Percentiles rank a stretch among this genome's conserved stretches.
phyloP scores from a whole-genome alignment of 2,797 vertebrate species.

The Myripristis murdjan region DNA sequence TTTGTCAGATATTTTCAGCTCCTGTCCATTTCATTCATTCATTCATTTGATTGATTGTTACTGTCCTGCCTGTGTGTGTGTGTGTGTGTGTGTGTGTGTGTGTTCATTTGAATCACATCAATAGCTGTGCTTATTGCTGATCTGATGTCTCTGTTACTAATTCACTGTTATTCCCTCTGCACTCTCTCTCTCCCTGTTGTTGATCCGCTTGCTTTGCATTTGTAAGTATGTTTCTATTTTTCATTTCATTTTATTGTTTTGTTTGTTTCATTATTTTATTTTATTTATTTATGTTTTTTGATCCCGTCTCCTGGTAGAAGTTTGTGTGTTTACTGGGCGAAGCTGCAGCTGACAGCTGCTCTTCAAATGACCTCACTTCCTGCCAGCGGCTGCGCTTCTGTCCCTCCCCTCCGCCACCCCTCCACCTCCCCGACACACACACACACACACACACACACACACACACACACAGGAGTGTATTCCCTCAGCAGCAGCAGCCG shows the following conservation, averaged over 20 bases:
- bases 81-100: background rate
- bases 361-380: slow-evolving; percentile 54
- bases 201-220: slow-evolving; percentile 84
- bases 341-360: slow-evolving; percentile 31
- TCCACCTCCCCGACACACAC: background rate
- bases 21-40: background rate
- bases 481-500: slow-evolving; percentile 46
- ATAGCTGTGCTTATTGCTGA: slow-evolving; percentile 12
- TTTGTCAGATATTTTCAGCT: background rate
- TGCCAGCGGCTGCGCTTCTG: slow-evolving; percentile 65
- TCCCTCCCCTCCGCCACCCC: slow-evolving; percentile 12
- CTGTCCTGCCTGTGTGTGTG: background rate
- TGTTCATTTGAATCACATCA: background rate
- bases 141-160: slow-evolving; percentile 61
- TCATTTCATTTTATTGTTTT: slow-evolving; percentile 35
- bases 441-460: background rate
- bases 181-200: slow-evolving; percentile 78
- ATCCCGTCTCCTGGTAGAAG: slow-evolving; percentile 58
- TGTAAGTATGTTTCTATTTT: slow-evolving; percentile 84
- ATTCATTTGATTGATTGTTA: background rate
- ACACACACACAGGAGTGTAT: slow-evolving; percentile 16
- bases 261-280: too few species aligned
- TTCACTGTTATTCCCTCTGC: slow-evolving; percentile 72
- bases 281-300: too few species aligned
- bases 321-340: slow-evolving; percentile 66